Evolutionary conservation across 1,140 invertebrate species (phyloP), one percentile per base, ranked within the genome.

Genomic region (Drosophila burlai): DNA sequence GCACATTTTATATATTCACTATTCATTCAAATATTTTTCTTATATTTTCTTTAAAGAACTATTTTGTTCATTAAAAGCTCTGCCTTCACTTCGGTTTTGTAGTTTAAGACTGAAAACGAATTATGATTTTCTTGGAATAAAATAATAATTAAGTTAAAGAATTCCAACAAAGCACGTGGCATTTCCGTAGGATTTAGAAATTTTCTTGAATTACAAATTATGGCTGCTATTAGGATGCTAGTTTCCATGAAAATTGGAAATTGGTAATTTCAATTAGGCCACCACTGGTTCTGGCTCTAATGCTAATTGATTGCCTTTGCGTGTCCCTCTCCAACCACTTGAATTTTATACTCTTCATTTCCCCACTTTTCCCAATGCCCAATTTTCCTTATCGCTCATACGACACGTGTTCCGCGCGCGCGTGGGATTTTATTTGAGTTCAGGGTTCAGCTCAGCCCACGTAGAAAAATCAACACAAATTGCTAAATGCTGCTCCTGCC

Each of bases 281-380:
- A 36, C 52, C 18, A 36, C 11, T 21, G 29, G 9, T 4, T n/a
- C 3, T 57, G 24, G 36, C 61, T n/a, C 71, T 78, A 78, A 78
- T 77, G 75, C 75, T 78, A 78, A 78, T 78, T 78, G 74, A 78
- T 78, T 68, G 74, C 49, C 38, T 26, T 42, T 29, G 52, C 21
- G 29, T 75, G 34, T 52, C 18, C 16, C 49, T 29, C 24, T 13
- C 43, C 11, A 49, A n/a, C 34, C 67, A 62, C 43, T 74, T 54
- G 63, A 76, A 40, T 54, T 61, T 46, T 55, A 64, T 57, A 45
- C 36, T 52, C 50, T 42, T 34, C 40, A 60, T 38, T 63, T 74
- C 4, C 42, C 29, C 36, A 50, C 29, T 18, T 66, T 63, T 50
- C 21, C 21, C 31, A 50, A 24, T 50, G 21, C 16, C 54, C 36